Conservation (phyloP, 2,113 vertebrate species). For the Copsychus sechellarum region DNA sequence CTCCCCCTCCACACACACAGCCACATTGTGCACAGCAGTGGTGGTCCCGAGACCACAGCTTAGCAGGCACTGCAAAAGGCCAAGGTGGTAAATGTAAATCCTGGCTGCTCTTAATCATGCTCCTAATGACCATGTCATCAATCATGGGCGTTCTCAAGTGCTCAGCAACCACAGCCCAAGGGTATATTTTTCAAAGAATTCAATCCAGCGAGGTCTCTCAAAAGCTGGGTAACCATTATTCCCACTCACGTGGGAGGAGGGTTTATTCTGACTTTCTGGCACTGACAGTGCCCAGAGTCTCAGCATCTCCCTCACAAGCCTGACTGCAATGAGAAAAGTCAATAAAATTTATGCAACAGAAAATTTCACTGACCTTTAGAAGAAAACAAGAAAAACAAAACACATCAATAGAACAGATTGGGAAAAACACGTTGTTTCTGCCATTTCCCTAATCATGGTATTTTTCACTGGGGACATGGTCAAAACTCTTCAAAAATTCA, state of each 20-base stretch:
- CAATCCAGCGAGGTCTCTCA: conserved; percentile 11
- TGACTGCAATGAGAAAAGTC: not conserved
- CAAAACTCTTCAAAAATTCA: not conserved
- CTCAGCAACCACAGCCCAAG: conserved; percentile 50
- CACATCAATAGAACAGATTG: not conserved
- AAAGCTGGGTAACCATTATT: conserved; percentile 40
- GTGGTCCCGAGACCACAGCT: conserved; percentile 4
- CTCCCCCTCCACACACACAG: not conserved
- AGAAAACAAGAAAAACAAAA: conserved; percentile 42
- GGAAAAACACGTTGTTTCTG: not conserved
- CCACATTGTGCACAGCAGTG: not conserved
- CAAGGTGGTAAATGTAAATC: conserved; percentile 60
- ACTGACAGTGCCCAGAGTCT: not conserved
- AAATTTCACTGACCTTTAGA: conserved; percentile 46
- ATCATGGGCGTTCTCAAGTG: conserved; percentile 39
- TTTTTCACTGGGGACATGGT: not conserved
- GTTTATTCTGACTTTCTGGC: not conserved
- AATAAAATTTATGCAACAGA: conserved; percentile 21
- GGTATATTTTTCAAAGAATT: conserved; percentile 38
- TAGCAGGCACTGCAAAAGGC: conserved; percentile 35
- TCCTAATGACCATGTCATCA: conserved; percentile 26
- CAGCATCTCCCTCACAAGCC: not conserved
- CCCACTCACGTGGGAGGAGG: not conserved
- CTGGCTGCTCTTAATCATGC: conserved; percentile 59
- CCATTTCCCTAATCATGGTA: not conserved